Evolutionary conservation across 2,888 invertebrate genomes (phyloP).

Genomic region (Lithodes maja): DNA sequence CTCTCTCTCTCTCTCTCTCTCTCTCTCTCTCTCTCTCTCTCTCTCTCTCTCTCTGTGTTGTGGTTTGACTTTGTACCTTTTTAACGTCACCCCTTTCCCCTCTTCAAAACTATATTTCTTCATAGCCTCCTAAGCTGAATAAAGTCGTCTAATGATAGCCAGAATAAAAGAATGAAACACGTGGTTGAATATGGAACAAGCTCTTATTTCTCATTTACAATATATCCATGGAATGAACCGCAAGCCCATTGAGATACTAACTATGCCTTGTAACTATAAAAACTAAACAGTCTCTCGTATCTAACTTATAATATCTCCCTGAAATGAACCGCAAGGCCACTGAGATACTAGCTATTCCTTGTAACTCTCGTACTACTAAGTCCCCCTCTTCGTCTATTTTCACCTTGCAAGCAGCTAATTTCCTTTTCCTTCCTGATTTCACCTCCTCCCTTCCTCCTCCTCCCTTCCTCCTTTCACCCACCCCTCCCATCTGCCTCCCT

Average conservation of each 20-base stretch:
- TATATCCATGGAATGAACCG: too few species aligned
- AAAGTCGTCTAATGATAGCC: neutral
- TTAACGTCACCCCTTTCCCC: too few species aligned
- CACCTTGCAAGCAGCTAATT: neutral
- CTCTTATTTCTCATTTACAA: too few species aligned
- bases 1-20: too few species aligned
- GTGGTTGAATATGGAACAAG: neutral
- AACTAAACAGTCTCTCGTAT: neutral
- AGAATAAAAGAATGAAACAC: neutral
- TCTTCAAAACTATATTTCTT: too few species aligned
- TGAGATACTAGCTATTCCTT: too few species aligned
- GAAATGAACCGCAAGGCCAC: neutral
- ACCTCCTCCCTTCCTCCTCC: neutral
- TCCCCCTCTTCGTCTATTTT: neutral
- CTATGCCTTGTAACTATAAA: too few species aligned
- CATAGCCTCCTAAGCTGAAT: too few species aligned
- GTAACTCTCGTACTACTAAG: neutral
- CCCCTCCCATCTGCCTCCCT: neutral
- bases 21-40: neutral
- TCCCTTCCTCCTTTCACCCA: neutral
- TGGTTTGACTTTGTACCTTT: too few species aligned
- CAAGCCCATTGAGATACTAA: too few species aligned
- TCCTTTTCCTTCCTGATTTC: neutral
- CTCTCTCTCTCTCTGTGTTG: neutral
- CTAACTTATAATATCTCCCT: neutral